A percentile compares a stretch with the other conserved stretches of the same genome.
Conservation (phyloP, 2,888 invertebrate genomes). For the Dryomyza anilis region DNA sequence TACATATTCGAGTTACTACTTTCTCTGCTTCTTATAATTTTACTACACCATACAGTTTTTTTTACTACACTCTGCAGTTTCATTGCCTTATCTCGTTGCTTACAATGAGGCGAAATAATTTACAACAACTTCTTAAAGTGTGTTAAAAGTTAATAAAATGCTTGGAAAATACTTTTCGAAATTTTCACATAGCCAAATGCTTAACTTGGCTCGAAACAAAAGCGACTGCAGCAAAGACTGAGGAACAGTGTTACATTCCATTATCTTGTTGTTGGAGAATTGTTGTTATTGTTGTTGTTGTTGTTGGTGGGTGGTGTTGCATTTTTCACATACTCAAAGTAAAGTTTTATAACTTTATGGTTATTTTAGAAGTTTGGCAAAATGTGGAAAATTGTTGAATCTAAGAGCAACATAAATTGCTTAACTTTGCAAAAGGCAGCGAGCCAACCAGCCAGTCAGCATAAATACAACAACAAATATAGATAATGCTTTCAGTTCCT, state of each 20-base stretch:
- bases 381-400: conserved; percentile 16
- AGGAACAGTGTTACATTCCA: background rate
- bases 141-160: conserved; percentile 28
- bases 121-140: conserved; percentile 22
- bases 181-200: conserved; percentile 20
- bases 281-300: background rate
- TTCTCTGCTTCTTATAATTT: no score
- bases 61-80: background rate
- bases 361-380: conserved; percentile 17
- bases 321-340: conserved; percentile 35
- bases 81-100: conserved; percentile 19
- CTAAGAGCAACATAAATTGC: conserved; percentile 17
- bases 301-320: conserved; percentile 30
- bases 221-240: background rate
- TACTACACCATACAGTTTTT: background rate
- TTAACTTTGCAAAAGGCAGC: conserved; percentile 4
- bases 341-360: conserved; percentile 19
- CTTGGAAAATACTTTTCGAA: conserved; percentile 18
- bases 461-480: no score
- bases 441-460: background rate
- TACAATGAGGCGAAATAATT: conserved; percentile 21
- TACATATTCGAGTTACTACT: background rate
- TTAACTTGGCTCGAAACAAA: conserved; percentile 22
- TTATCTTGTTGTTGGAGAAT: background rate
- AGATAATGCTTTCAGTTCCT: no score